Conservation (phyloP, 2,113 vertebrate genomes). For the Podilymbus podiceps region DNA sequence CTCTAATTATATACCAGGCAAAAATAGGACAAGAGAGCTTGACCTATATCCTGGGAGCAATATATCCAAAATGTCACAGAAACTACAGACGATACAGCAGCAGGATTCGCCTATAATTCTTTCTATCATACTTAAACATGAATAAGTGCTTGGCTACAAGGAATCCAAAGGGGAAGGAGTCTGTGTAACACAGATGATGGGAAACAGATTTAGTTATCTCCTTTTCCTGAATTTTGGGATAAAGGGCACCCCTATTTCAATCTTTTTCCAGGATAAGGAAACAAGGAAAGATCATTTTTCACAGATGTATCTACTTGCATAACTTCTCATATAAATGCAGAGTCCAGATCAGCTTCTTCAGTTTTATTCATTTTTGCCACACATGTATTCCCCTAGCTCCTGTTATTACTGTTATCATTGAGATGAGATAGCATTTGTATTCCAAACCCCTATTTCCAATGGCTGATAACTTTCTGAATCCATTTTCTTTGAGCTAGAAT, state of each 20-base stretch:
- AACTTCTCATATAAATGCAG: background rate
- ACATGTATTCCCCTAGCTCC: background rate
- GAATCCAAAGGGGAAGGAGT: background rate
- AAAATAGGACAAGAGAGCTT: background rate
- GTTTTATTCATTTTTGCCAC: background rate
- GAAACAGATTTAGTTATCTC: background rate
- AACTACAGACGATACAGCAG: background rate
- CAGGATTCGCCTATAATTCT: background rate
- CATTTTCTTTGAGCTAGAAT: conserved; percentile 11
- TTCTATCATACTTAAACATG: background rate
- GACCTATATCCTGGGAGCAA: background rate
- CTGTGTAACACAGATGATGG: background rate
- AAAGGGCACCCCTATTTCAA: background rate
- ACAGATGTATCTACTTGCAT: background rate
- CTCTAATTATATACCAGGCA: background rate
- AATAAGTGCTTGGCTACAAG: background rate
- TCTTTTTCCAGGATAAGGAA: background rate
- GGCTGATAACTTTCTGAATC: conserved; percentile 39
- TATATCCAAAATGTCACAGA: background rate
- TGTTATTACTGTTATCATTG: background rate
- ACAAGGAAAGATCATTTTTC: background rate
- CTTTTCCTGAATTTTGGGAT: background rate
- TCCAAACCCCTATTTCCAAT: conserved; percentile 7
- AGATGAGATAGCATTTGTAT: conserved; percentile 33
- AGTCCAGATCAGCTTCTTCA: background rate